A percentile compares a stretch with the other conserved stretches of the same genome.
Evolutionary conservation across 2,888 invertebrate species (phyloP).

Genomic region (Ophraella communa): DNA sequence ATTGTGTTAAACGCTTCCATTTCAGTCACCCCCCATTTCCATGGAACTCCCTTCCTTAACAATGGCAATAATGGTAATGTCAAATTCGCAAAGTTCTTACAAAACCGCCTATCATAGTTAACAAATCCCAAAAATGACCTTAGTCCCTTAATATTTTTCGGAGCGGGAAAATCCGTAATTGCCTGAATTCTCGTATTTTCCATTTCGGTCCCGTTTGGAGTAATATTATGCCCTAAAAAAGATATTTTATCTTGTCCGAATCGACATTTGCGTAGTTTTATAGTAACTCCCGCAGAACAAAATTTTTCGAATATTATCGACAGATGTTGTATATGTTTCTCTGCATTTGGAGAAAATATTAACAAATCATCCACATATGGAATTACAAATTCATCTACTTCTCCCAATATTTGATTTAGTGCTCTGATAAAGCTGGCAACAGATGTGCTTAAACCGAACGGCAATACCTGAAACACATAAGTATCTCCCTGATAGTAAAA

Average conservation of each 20-base stretch:
- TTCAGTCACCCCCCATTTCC: no score
- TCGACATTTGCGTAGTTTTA: constrained; percentile 20
- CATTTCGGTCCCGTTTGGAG: constrained; percentile 6
- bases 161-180: constrained; percentile 15
- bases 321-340: no score
- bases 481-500: constrained; percentile 5
- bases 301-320: no score
- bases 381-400: no score
- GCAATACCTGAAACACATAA: constrained; percentile 12
- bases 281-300: no score
- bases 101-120: no score
- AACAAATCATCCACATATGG: no score
- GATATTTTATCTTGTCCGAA: constrained; percentile 23
- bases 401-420: neutral
- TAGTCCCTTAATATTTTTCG: constrained; percentile 2
- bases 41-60: neutral
- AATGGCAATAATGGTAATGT: neutral
- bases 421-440: constrained; percentile 12
- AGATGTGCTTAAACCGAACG: constrained; percentile 14
- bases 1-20: no score
- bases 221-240: constrained; percentile 24
- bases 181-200: constrained; percentile 9
- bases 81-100: no score
- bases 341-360: no score
- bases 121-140: neutral